A percentile compares a stretch with the other conserved stretches of the same genome.
phyloP scores from a whole-genome alignment of 1,140 invertebrate species.

The Myzus persicae region DNA sequence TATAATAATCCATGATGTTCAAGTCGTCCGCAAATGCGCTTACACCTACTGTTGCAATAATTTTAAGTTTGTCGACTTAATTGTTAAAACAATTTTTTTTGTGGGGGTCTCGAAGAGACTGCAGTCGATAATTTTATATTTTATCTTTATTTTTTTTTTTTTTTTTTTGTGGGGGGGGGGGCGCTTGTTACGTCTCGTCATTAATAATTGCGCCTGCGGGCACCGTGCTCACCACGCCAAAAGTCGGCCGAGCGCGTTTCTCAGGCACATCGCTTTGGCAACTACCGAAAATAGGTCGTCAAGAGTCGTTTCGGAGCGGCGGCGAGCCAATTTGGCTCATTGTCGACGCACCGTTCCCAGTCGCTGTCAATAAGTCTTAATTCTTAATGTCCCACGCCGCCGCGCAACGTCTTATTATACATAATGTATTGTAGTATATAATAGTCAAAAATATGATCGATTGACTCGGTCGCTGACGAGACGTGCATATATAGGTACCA shows the following conservation, averaged over 20 bases:
- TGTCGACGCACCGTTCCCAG: neutral
- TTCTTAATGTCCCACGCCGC: neutral
- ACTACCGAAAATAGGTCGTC: constrained; percentile 4
- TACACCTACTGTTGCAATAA: neutral
- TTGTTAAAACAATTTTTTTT: neutral
- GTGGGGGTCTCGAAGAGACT: no score
- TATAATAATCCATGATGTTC: neutral
- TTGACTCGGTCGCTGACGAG: neutral
- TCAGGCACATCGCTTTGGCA: neutral
- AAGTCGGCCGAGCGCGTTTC: neutral
- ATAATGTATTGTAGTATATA: neutral
- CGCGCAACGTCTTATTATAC: neutral
- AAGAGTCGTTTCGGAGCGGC: neutral
- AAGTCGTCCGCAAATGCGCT: no score
- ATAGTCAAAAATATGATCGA: constrained; percentile 1
- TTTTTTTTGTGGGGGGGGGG: neutral
- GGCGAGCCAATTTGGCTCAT: constrained; percentile 16
- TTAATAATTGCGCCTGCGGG: neutral
- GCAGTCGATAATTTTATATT: neutral
- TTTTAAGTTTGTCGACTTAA: neutral
- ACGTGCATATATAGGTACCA: neutral
- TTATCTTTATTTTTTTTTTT: neutral
- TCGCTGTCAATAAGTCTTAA: neutral
- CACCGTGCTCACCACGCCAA: neutral
- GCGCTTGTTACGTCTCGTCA: neutral